Base-by-base conservation (phyloP, 2,113 vertebrate species). In the Phyllopteryx taeniolatus region DNA sequence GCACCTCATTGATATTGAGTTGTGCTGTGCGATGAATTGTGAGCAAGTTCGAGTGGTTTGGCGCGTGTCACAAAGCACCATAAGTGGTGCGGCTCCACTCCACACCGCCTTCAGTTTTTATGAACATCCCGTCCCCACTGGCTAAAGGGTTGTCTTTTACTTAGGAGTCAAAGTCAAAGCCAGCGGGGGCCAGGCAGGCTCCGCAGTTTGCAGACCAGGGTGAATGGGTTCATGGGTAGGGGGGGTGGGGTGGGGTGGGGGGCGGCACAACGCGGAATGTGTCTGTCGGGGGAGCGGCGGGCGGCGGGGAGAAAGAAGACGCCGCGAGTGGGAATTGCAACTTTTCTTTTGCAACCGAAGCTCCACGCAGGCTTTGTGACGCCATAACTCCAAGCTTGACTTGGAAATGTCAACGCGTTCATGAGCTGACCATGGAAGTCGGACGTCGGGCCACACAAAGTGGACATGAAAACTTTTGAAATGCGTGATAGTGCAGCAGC, bases 191-290 rank as follows among this genome's bases (percentile, higher is more conserved):
- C 75, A 53, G 72, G n/a, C 71, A 73, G 66, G 59, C 80, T 76
- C 78, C 72, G 76, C 84, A 56, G 83, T 76, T 76, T 72, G 77
- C 83, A 54, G 81, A 85, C 68, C 80, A 85, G 87, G 90, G 90
- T 91, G 79, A 91, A 4, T 79, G 88, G 77, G 90, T 90, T 90
- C 86, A 87, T 71, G 76, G 79, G 83, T 77, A 77, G 84, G 83
- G 85, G 87, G 86, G 85, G 82, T n/a, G 86, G 80, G 84, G 87
- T 83, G 81, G 85, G 87, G 84, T 9, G 83, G 86, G 79, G 87
- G 88, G 86, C 87, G 76, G 80, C 78, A 80, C 60, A 56, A 76
- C 80, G 86, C 13, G 87, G 86, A 87, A 86, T 89, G 88, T 82
- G 80, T 67, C 79, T 88, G 77, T 76, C 72, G 84, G 88, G 74